Percentiles rank a stretch among this genome's conserved stretches.
phyloP scores from a whole-genome alignment of 2,797 vertebrate species.

The Petrocephalus schoutedeni region DNA sequence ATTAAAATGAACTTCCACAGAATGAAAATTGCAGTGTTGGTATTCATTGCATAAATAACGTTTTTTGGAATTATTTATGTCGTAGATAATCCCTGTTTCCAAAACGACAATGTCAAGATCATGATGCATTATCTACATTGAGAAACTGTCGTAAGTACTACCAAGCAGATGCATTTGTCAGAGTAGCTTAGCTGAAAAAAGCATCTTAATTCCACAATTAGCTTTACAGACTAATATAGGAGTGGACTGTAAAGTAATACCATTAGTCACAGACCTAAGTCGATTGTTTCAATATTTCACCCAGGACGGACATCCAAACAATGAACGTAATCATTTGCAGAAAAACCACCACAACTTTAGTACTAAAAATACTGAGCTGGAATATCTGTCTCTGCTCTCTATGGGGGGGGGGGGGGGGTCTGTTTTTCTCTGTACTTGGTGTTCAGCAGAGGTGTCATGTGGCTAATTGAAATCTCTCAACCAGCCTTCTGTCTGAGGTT shows the following conservation, averaged over 20 bases:
- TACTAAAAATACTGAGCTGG: neutral
- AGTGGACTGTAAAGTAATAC: slow-evolving; percentile 67
- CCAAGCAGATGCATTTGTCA: slow-evolving; percentile 55
- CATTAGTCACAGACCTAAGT: slow-evolving; percentile 72
- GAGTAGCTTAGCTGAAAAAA: slow-evolving; percentile 63
- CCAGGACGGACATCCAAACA: neutral
- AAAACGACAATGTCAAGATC: slow-evolving; percentile 37
- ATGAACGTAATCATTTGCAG: neutral
- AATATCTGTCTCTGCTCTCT: neutral
- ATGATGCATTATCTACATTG: slow-evolving; percentile 43
- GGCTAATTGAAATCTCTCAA: slow-evolving; percentile 27
- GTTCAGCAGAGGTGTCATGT: slow-evolving; percentile 9
- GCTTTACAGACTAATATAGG: slow-evolving; percentile 73
- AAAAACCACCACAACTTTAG: neutral
- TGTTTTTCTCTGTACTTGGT: neutral
- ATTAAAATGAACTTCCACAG: neutral
- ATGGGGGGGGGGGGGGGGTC: neutral
- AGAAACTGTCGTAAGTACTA: slow-evolving; percentile 38
- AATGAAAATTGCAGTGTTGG: neutral
- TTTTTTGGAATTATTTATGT: slow-evolving; percentile 9
- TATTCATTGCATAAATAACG: neutral
- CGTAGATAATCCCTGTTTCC: slow-evolving; percentile 39
- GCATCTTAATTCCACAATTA: slow-evolving; percentile 79
- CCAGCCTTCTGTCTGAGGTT: slow-evolving; percentile 24
- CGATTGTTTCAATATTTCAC: slow-evolving; percentile 63